These are phyloP conservation scores for Poeciliopsis presidionis DNA, from an alignment of 2,797 vertebrate species.

Conservation along the genomic window DNA sequence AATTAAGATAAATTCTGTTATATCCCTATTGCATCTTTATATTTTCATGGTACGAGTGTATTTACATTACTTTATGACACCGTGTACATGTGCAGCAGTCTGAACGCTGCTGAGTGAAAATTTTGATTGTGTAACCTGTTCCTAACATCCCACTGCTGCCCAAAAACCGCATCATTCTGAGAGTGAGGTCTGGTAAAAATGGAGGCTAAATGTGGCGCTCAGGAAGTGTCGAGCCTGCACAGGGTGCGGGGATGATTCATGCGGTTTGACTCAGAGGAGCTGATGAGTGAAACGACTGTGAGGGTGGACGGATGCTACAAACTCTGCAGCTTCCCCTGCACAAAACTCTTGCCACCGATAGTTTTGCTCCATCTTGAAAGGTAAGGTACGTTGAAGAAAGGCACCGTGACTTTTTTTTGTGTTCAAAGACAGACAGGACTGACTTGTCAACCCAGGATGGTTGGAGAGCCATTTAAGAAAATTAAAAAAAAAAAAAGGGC, in stretches of 20 bases:
- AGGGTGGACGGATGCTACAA: slow-evolving; percentile 12
- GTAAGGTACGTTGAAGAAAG: slow-evolving; percentile 69
- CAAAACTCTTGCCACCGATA: background rate
- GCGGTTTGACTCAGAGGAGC: slow-evolving; percentile 26
- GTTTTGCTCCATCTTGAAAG: slow-evolving; percentile 39
- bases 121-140: slow-evolving; percentile 36
- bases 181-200: slow-evolving; percentile 48
- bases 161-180: slow-evolving; percentile 27
- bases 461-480: slow-evolving; percentile 16
- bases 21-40: slow-evolving; percentile 79
- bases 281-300: slow-evolving; percentile 32
- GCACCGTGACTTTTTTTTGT: slow-evolving; percentile 64
- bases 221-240: background rate
- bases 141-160: slow-evolving; percentile 26
- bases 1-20: slow-evolving; percentile 67
- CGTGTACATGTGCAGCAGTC: slow-evolving; percentile 62
- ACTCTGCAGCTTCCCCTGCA: slow-evolving; percentile 23
- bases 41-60: slow-evolving; percentile 61
- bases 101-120: slow-evolving; percentile 45
- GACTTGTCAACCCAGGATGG: background rate
- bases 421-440: slow-evolving; percentile 33
- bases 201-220: slow-evolving; percentile 7
- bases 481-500: background rate
- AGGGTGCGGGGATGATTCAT: background rate
- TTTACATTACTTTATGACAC: slow-evolving; percentile 71